Evolutionary conservation across 2,797 vertebrate species (phyloP), one percentile per base, ranked within the genome.

Genomic region (Antrozous pallidus): DNA sequence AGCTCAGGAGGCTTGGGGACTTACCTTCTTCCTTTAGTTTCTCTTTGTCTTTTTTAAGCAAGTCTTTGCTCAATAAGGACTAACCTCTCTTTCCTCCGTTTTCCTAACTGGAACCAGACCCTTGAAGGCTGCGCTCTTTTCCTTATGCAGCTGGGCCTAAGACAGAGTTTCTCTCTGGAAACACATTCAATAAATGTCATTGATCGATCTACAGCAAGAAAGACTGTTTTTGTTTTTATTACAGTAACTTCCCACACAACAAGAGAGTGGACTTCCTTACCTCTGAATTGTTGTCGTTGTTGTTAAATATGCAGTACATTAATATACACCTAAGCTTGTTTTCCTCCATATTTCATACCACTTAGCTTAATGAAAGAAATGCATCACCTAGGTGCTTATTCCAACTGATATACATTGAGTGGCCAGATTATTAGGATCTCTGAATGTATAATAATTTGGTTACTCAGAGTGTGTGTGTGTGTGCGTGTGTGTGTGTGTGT

Each of bases 281-380:
- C 42, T 40, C 12, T 2, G 33, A 74, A 40, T 31, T 47, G 58
- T 38, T 70, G 47, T 13, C 49, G 38, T 51, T 77, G 56, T 81
- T 42, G 56, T 79, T 47, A 42, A 94, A 71, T 40, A 40, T 1
- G 5, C 28, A 82, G 40, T 20, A 73, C 11, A 33, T 47, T 69
- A 58, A 90, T 51, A 69, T 28, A 63, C 67, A 18, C 28, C 38
- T 36, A 45, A 18, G 45, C 82, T 38, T 70, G 13, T n/a, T 88
- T 82, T 38, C 80, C 40, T 92, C 26, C 5, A 9, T 79, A 87
- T 84, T 90, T 81, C 45, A 36, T 22, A 77, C 36, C 75, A 58
- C 85, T 96, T 81, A 71, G 61, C 74, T 17, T 56, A 93, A 92
- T 56, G 67, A 91, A 63, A 80, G 67, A 94, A 75, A 85, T 77